A percentile compares a stretch with the other conserved stretches of the same genome.
Conservation (phyloP, 2,797 vertebrate species). For the Neosalanx taihuensis region DNA sequence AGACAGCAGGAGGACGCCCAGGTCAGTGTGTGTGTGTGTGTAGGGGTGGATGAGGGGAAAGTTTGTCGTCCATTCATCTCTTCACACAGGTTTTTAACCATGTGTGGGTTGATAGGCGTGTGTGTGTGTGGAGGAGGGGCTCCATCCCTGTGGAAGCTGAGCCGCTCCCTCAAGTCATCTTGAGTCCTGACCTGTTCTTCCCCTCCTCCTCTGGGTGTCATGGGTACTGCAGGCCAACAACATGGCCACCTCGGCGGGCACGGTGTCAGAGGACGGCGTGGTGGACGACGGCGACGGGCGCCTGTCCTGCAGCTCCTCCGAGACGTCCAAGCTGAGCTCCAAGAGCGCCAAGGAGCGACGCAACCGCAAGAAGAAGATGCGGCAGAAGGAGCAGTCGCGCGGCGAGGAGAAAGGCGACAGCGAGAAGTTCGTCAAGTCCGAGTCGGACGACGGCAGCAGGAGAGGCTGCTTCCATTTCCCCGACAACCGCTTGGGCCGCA, state of each 20-base stretch:
- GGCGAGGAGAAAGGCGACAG: slow-evolving; percentile 95
- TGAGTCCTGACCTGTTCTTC: slow-evolving; percentile 5
- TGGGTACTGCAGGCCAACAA: slow-evolving; percentile 78
- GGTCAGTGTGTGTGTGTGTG: slow-evolving; percentile 55
- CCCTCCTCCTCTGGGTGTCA: neutral
- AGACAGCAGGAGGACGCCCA: slow-evolving; percentile 95
- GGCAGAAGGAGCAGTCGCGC: slow-evolving; percentile 88
- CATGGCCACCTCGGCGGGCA: slow-evolving; percentile 95
- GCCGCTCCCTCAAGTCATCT: neutral
- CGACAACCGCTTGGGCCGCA: slow-evolving; percentile 92
- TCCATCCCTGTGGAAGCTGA: neutral
- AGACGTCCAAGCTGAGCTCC: slow-evolving; percentile 94
- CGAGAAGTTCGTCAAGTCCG: slow-evolving; percentile 97
- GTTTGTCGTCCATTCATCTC: slow-evolving; percentile 2
- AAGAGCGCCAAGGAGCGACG: slow-evolving; percentile 96
- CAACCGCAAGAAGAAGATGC: slow-evolving; percentile 91
- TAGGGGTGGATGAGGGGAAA: neutral
- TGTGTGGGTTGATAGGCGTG: slow-evolving; percentile 1
- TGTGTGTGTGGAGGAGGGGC: neutral
- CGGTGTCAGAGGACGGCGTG: slow-evolving; percentile 92
- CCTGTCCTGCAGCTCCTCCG: slow-evolving; percentile 93
- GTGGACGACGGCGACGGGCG: slow-evolving; percentile 90
- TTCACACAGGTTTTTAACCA: neutral
- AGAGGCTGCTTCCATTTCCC: slow-evolving; percentile 89
- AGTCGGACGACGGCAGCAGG: slow-evolving; percentile 94